These are phyloP conservation scores for Onychorhynchus coronatus DNA, from an alignment of 2,113 vertebrate species.

Conservation along the genomic window DNA sequence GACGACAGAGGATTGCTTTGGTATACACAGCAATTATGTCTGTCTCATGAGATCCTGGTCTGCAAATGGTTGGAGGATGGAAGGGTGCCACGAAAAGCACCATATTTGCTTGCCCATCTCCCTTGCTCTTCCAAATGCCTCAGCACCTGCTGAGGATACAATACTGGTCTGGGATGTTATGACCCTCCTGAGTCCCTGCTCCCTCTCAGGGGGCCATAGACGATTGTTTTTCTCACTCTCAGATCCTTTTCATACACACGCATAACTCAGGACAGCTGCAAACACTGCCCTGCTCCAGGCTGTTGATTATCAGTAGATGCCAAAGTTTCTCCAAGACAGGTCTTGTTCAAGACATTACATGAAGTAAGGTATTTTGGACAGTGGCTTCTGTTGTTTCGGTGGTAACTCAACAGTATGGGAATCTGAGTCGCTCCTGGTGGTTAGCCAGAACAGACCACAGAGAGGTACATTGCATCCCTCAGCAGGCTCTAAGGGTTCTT, in stretches of 20 bases:
- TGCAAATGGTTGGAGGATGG: not conserved
- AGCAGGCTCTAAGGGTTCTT: not conserved
- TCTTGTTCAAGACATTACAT: not conserved
- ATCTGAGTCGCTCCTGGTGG: not conserved
- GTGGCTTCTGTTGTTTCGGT: not conserved
- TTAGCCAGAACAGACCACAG: not conserved
- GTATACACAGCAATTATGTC: fast-evolving
- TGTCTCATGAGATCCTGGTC: not conserved
- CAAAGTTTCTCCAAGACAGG: not conserved
- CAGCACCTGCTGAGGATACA: not conserved
- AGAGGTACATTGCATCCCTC: not conserved
- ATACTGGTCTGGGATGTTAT: not conserved
- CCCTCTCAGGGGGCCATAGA: not conserved
- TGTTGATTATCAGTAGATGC: fast-evolving
- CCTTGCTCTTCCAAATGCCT: not conserved
- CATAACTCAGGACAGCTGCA: not conserved
- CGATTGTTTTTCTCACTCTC: not conserved
- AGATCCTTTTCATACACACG: not conserved
- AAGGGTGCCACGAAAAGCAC: not conserved
- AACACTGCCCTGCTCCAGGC: not conserved
- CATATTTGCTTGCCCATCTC: not conserved
- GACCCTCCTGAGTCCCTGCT: not conserved
- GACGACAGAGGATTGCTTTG: not conserved
- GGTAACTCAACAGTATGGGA: fast-evolving
- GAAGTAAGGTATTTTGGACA: not conserved